phyloP scores from a whole-genome alignment of 2,797 vertebrate genomes.

The Hydrocynus forskahlii region DNA sequence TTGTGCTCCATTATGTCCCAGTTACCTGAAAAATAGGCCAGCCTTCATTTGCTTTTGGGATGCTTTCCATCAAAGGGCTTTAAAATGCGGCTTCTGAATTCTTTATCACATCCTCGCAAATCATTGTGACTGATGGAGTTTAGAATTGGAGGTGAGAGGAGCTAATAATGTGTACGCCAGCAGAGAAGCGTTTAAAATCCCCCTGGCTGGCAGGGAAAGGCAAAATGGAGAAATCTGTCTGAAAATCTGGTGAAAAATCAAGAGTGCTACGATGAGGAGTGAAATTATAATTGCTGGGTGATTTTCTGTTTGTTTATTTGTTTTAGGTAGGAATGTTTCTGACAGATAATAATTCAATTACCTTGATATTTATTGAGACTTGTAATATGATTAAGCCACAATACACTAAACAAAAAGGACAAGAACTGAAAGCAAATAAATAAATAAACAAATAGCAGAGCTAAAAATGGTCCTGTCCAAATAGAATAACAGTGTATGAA shows the following conservation, averaged over 20 bases:
- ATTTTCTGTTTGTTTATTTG: background rate
- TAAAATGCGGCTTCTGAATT: constrained; percentile 32
- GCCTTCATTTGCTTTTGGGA: constrained; percentile 29
- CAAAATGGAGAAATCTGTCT: constrained; percentile 11
- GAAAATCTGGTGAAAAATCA: background rate
- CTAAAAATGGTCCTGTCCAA: background rate
- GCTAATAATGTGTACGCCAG: constrained; percentile 45
- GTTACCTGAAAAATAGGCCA: constrained; percentile 51
- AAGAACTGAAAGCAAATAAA: background rate
- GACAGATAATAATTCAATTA: constrained; percentile 10
- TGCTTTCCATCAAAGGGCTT: constrained; percentile 27
- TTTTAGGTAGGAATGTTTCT: background rate
- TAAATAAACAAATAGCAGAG: background rate
- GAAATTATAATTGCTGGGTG: background rate
- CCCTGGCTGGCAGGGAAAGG: constrained; percentile 24
- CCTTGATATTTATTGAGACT: background rate
- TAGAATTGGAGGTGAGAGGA: constrained; percentile 55
- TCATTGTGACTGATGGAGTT: constrained; percentile 55
- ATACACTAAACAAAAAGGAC: too few relatives aligned
- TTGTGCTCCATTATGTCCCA: constrained; percentile 42
- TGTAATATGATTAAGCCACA: background rate
- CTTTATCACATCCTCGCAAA: constrained; percentile 48
- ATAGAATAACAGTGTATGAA: background rate
- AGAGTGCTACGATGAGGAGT: background rate
- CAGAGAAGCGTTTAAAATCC: constrained; percentile 20